Evolutionary conservation across 2,888 invertebrate genomes (phyloP), one percentile per base, ranked within the genome.

Genomic region (Polyommatus iphigenia): DNA sequence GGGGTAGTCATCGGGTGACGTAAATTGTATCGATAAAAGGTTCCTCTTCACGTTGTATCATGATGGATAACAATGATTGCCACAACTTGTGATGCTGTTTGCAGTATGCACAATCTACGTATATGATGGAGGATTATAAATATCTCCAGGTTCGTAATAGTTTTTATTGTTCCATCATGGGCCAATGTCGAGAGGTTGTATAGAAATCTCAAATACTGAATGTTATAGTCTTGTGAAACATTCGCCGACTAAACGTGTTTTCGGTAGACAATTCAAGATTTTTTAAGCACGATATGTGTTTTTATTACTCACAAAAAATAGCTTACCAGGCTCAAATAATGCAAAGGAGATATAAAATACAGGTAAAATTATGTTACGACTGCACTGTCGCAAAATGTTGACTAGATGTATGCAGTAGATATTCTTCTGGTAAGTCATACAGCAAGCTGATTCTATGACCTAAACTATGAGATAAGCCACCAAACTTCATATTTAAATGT

Each of bases 251-350:
- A 75, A 75, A 50, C 75, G 29, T 20, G 20, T 20, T 73, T 54
- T 75, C 54, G 6, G 15, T 73, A 46, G 73, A 46, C 24, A 73
- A 75, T 50, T 18, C 24, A 50, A 54, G 18, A 75, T 75, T 13
- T 54, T 29, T 24, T 18, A 75, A 75, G 24, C 46, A 73, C 46
- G 50, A 54, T 50, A 50, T 75, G 54, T 75, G 46, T 73, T 29
- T 72, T 73, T 24, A 24, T 54, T 75, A 36, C 8, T 72, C n/a
- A 18, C 50, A 50, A 29, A 50, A 50, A 15, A 50, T 75, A 75
- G 75, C 24, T 75, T 29, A 54, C 75, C 75, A 75, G 75, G 75
- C 54, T 75, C 75, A 50, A 75, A 75, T 46, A 50, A 75, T 50
- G 29, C 29, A 54, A 50, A 54, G 18, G n/a, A 73, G 54, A 54